phyloP scores from a whole-genome alignment of 2,888 invertebrate genomes.

The Dasysyrphus tricinctus region DNA sequence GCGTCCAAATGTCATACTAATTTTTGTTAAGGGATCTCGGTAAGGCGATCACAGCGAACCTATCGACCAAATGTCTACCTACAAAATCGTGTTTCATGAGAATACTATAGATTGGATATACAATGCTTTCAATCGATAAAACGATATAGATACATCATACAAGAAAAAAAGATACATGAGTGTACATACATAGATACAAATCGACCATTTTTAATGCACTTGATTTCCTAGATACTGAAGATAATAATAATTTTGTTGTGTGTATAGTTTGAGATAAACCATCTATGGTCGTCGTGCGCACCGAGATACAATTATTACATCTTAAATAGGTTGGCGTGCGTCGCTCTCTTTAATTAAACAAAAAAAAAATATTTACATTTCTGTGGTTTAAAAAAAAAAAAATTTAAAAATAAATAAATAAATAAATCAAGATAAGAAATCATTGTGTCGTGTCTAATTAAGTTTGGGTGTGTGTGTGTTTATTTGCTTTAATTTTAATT shows the following conservation, averaged over 20 bases:
- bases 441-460: conserved; percentile 1
- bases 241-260: conserved; percentile 27
- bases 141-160: conserved; percentile 37
- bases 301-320: conserved; percentile 28
- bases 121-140: conserved; percentile 51
- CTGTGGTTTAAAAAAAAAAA: conserved; percentile 4
- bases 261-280: conserved; percentile 39
- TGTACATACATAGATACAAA: conserved; percentile 37
- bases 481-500: background rate
- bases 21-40: too few relatives aligned
- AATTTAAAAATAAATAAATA: conserved; percentile 19
- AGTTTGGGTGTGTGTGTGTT: background rate
- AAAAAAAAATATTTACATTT: background rate
- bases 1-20: too few relatives aligned
- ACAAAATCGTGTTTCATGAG: too few relatives aligned
- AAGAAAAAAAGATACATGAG: conserved; percentile 16
- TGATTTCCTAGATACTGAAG: conserved; percentile 56
- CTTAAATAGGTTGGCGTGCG: conserved; percentile 54
- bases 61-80: too few relatives aligned
- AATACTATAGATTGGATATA: too few relatives aligned
- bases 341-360: conserved; percentile 12
- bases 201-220: conserved; percentile 35
- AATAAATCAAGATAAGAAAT: conserved; percentile 1
- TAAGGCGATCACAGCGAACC: too few relatives aligned
- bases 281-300: conserved; percentile 33